Evolutionary conservation across 2,797 vertebrate genomes (phyloP), one percentile per base, ranked within the genome.

Genomic region (Lates japonicus): DNA sequence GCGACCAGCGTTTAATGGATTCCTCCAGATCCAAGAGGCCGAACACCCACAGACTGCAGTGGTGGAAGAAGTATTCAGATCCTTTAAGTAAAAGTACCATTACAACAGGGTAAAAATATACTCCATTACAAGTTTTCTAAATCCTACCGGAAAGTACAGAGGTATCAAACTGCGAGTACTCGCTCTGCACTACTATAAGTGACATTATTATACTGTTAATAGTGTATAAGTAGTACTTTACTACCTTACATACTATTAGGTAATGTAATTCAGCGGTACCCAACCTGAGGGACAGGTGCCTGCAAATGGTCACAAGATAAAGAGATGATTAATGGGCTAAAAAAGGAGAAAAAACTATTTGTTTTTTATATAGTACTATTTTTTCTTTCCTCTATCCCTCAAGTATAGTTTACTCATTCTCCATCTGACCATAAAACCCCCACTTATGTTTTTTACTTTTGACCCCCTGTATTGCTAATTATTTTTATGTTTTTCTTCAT

Each of bases 1-100:
- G 83, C 76, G 67, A 95, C 93, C 65, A 1, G 64, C 31, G 54
- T 84, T 93, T 83, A 92, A 93, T 91, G 89, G 89, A 94, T 92
- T 94, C 87, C 88, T 84, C 80, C 66, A 76, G 76, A 89, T 86
- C 86, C 78, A 66, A 60, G 59, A 88, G 76, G 80, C 71, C 39
- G 67, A 82, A 70, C 74, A 74, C 39, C 63, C 48, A 80, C 61
- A 46, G 62, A 62, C 54, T 33, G 55, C 22, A 41, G 61, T 13
- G 20, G 33, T n/a, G 44, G 70, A 58, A 49, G 57, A 49, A 49
- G 31, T 7, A 11, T 22, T 49, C 33, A 61, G 57, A 61, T 35
- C 20, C 20, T 22, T 22, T 39, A 3, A 22, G 35, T 39, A 11
- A 60, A 60, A 60, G 19, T 39, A 60, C 35, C 16, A 54, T 14